Evolutionary conservation across 2,113 vertebrate species (phyloP), one percentile per base, ranked within the genome.

Genomic region (Sardina pilchardus): DNA sequence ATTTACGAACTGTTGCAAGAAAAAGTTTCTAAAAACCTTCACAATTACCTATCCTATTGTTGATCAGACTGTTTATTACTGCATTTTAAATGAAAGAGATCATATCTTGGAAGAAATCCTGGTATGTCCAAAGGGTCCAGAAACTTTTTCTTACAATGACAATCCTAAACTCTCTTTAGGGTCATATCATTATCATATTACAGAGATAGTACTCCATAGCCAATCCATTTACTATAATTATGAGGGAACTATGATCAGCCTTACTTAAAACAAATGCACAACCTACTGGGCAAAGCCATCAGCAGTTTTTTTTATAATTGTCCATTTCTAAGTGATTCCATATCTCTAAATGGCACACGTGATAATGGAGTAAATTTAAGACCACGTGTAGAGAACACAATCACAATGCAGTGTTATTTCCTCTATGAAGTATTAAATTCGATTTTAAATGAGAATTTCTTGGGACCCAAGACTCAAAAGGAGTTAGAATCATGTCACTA

Each of bases 281-380:
- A 36, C 16, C 71, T 78, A 78, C 12, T 78, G 12, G 71, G 71
- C 1, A 16, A 90, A 89, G 80, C 88, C 26, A 81, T 85, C 89
- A 87, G 82, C 45, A 90, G 14, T 78, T 78, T 78, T 78, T 78
- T 78, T 78, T 78, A 14, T 36, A 36, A 36, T 78, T 36, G 34
- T 36, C 34, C 82, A 81, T 24, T 43, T 86, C 17, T 67, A 26
- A 26, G 59, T 10, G 0, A 30, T 30, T 34, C 67, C 67, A 75
- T 75, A 75, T 75, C 36, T 75, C 12, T 75, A 16, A 78, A 36
- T 36, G 71, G 34, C 71, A 78, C 34, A 30, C n/a, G 17, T 78
- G n/a, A 67, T 1, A 67, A 30, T 67, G 9, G n/a, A 36, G 71
- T 78, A 75, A 75, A 75, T 75, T 30, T 75, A 34, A 26, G n/a